These are phyloP conservation scores for Pomatostomus ruficeps DNA, from an alignment of 2,113 vertebrate species.

Conservation along the genomic window DNA sequence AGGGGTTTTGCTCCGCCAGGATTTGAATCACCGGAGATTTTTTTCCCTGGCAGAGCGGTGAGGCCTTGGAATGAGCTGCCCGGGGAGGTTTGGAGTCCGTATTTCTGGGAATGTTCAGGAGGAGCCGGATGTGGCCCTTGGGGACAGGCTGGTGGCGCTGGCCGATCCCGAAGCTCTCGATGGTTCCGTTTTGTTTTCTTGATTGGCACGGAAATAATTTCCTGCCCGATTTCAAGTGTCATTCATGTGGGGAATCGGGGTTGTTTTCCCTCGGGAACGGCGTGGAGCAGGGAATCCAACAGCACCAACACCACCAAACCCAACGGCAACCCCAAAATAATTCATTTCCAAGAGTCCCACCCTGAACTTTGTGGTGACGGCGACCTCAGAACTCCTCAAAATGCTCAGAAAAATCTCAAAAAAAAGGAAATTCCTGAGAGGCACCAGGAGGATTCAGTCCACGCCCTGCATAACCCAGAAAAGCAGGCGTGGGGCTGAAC, in stretches of 20 bases:
- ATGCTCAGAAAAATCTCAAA: constrained; percentile 10
- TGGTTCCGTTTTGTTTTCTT: neutral
- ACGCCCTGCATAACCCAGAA: neutral
- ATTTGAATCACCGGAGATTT: neutral
- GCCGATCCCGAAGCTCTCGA: accelerated
- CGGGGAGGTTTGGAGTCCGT: neutral
- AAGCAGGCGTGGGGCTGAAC: neutral
- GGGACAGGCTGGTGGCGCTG: neutral
- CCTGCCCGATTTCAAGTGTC: neutral
- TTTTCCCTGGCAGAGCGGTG: neutral
- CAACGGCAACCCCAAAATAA: neutral
- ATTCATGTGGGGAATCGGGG: neutral
- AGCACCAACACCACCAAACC: neutral
- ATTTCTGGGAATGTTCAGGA: neutral
- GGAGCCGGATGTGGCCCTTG: neutral
- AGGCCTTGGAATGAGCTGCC: neutral
- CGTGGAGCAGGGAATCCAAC: neutral
- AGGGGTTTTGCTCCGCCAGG: neutral
- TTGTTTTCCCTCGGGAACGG: neutral
- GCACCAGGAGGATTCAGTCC: neutral
- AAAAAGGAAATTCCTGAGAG: neutral
- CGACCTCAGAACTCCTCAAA: neutral
- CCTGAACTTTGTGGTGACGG: neutral
- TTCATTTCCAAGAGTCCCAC: neutral
- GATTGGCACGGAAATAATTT: neutral